A percentile compares a stretch with the other conserved stretches of the same genome.
phyloP scores from a whole-genome alignment of 1,140 invertebrate genomes.

The Eupristina koningsbergeri region DNA sequence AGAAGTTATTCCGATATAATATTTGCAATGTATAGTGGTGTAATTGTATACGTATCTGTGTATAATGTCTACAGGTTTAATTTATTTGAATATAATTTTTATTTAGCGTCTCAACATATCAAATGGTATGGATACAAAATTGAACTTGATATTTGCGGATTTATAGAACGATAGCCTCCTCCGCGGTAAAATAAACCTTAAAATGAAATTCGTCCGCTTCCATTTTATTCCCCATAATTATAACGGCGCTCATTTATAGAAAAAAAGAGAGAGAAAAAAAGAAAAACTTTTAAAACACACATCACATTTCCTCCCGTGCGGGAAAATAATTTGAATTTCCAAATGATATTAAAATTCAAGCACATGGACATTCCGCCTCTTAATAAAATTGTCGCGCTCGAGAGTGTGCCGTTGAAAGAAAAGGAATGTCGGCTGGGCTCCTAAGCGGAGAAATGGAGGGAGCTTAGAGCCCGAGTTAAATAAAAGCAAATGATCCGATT shows the following conservation, averaged over 20 bases:
- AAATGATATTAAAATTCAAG: background rate
- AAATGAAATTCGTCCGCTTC: background rate
- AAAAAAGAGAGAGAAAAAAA: too few relatives aligned
- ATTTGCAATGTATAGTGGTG: too few relatives aligned
- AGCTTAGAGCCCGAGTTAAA: conserved; percentile 57
- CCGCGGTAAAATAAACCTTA: background rate
- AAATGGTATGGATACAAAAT: too few relatives aligned
- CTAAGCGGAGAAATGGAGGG: background rate
- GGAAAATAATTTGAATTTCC: background rate
- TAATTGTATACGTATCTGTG: too few relatives aligned
- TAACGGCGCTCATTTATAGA: background rate
- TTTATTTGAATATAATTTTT: too few relatives aligned
- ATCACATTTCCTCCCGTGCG: background rate
- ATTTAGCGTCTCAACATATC: too few relatives aligned
- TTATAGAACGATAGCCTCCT: too few relatives aligned
- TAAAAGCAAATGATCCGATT: conserved; percentile 62
- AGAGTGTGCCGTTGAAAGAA: conserved; percentile 23
- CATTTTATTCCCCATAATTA: background rate
- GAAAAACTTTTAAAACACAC: background rate
- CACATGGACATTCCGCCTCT: conserved; percentile 56
- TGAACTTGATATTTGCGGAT: too few relatives aligned
- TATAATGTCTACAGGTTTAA: too few relatives aligned
- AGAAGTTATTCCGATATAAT: too few relatives aligned
- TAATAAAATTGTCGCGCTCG: conserved; percentile 65
- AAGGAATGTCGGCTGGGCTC: conserved; percentile 13